Base-by-base conservation (phyloP, 1,140 invertebrate species). In the Pogonognathellus flavescens region DNA sequence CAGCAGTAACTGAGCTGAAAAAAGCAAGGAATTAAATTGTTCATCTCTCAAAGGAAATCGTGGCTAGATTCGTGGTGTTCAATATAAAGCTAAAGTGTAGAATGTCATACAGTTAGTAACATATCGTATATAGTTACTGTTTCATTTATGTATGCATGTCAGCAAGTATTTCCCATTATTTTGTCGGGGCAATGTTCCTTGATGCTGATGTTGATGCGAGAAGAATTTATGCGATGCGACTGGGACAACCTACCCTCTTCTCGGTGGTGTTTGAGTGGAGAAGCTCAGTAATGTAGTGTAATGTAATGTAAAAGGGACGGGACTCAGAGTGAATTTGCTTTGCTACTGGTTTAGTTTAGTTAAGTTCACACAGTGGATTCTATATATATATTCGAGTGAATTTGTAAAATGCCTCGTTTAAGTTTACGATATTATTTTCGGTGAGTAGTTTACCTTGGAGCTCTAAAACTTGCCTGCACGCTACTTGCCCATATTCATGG, bases 401-500 rank as follows among this genome's bases (percentile, higher is more conserved):
- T 76, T 76, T 76, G 70, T 76, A 76, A 50, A 76, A 76, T 76
- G 41, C 70, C 70, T 76, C 70, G 70, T 76, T 76, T 76, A 76
- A 76, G 41, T 76, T 76, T 76, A 76, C 70, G 70, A 76, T 76
- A 76, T 76, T 76, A 76, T 76, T 76, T 76, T 76, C 41, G 70
- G 70, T 76, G 70, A 76, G 70, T 76, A 76, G 70, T 76, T 76
- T 76, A 76, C 70, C 70, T 76, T 76, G 70, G 70, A 76, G 70
- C 70, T 76, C 25, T 76, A 76, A 76, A 76, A 76, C 31, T 76
- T 76, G 70, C 25, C 70, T 76, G 70, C 70, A 76, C 70, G 70
- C 70, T 76, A 76, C 70, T 49, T 76, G 70, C 70, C 70, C 70
- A 76, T 76, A 76, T 76, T 76, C 70, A 76, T 76, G 70, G 70